These are phyloP conservation scores for Notarius quadriscutis DNA, from an alignment of 2,113 vertebrate species.

Conservation along the genomic window DNA sequence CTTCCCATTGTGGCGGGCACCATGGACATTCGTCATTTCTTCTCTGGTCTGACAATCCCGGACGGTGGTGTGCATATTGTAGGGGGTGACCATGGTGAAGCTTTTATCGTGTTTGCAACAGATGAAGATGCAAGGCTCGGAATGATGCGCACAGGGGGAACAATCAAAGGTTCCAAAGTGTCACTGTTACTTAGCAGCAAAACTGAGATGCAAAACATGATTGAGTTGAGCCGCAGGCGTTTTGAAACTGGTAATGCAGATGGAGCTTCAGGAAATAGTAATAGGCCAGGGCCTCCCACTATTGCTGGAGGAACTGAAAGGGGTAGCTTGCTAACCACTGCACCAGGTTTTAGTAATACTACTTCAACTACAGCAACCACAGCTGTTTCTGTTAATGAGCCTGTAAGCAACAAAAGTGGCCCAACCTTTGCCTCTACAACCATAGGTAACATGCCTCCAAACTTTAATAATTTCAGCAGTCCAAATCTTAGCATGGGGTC, in stretches of 20 bases:
- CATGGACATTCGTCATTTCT: slow-evolving; percentile 99
- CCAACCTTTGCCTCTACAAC: slow-evolving; percentile 80
- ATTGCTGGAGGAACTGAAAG: slow-evolving; percentile 82
- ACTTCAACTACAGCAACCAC: slow-evolving; percentile 81
- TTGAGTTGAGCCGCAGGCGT: slow-evolving; percentile 96
- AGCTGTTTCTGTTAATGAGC: slow-evolving; percentile 83
- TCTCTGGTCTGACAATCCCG: slow-evolving; percentile 99
- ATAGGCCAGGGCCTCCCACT: slow-evolving; percentile 80
- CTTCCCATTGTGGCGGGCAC: slow-evolving; percentile 99
- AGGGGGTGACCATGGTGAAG: slow-evolving; percentile 99
- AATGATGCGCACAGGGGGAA: slow-evolving; percentile 99
- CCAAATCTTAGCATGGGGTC: slow-evolving; percentile 81
- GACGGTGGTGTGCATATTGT: slow-evolving; percentile 99
- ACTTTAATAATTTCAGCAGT: slow-evolving; percentile 87
- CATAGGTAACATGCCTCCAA: slow-evolving; percentile 82
- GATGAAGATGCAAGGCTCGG: slow-evolving; percentile 99
- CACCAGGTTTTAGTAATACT: slow-evolving; percentile 86
- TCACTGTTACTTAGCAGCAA: slow-evolving; percentile 98
- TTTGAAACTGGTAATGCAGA: slow-evolving; percentile 91
- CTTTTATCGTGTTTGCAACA: slow-evolving; percentile 99
- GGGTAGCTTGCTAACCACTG: slow-evolving; percentile 76
- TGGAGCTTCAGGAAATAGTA: slow-evolving; percentile 82
- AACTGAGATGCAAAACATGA: slow-evolving; percentile 99
- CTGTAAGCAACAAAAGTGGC: slow-evolving; percentile 81
- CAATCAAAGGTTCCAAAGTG: slow-evolving; percentile 97